phyloP scores from a whole-genome alignment of 2,888 invertebrate species.

The Poecilobothrus nobilitatus region DNA sequence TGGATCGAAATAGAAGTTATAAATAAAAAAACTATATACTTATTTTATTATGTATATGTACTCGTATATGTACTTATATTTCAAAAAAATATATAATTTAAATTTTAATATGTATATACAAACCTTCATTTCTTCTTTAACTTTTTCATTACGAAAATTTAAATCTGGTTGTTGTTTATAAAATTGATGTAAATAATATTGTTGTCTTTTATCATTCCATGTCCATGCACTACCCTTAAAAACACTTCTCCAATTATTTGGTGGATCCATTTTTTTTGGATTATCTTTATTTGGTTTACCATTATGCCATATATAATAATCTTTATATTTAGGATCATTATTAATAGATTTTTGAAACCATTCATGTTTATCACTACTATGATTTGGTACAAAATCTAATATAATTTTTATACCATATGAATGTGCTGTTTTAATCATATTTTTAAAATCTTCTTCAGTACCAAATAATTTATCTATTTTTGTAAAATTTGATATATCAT shows the following conservation, averaged over 20 bases:
- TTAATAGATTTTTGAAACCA: constrained; percentile 74
- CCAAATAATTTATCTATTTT: constrained; percentile 56
- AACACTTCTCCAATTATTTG: constrained; percentile 38
- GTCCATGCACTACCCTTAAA: constrained; percentile 63
- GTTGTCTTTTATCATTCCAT: constrained; percentile 52
- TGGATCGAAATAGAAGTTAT: too few species aligned
- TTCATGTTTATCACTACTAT: constrained; percentile 67
- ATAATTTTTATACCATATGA: constrained; percentile 49
- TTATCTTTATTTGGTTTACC: constrained; percentile 40
- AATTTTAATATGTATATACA: too few species aligned
- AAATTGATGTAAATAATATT: constrained; percentile 61
- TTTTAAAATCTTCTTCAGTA: constrained; percentile 58
- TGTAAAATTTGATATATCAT: constrained; percentile 63
- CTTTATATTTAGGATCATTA: constrained; percentile 53
- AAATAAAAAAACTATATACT: too few species aligned
- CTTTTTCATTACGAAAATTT: constrained; percentile 60
- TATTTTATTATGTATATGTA: too few species aligned
- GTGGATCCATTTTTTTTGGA: constrained; percentile 25
- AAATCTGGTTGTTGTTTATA: constrained; percentile 66
- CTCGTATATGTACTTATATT: too few species aligned
- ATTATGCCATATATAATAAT: constrained; percentile 70
- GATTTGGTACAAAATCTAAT: constrained; percentile 61
- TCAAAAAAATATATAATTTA: too few species aligned
- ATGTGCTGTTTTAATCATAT: constrained; percentile 49
- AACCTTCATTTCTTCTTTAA: constrained; percentile 53